Evolutionary conservation across 1,140 invertebrate species (phyloP).

Genomic region (Zaprionus davidi): DNA sequence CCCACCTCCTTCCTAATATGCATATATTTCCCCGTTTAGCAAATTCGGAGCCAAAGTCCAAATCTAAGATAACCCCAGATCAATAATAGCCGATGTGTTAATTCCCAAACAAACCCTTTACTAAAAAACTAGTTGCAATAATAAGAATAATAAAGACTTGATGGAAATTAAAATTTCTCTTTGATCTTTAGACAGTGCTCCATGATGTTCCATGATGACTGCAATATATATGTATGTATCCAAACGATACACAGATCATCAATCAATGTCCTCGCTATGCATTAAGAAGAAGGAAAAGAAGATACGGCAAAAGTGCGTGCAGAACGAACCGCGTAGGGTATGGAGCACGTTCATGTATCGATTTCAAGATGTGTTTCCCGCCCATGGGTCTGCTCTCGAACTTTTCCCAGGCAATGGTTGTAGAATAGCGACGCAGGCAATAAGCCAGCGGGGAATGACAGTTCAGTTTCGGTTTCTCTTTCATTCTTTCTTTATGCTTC

Average conservation of each 20-base stretch:
- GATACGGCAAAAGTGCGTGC: background rate
- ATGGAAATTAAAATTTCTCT: background rate
- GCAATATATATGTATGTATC: no score
- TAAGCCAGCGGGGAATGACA: slow-evolving; percentile 47
- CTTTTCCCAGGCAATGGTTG: slow-evolving; percentile 27
- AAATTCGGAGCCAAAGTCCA: background rate
- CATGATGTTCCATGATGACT: background rate
- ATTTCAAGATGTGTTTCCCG: slow-evolving; percentile 27
- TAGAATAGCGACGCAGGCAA: slow-evolving; percentile 8
- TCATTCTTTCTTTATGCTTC: slow-evolving; percentile 8
- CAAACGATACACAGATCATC: background rate
- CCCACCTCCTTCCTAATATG: background rate
- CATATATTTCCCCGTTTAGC: background rate
- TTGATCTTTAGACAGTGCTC: background rate
- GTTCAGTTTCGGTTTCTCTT: slow-evolving; percentile 53
- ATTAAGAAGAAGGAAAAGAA: background rate
- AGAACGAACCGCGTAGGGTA: slow-evolving; percentile 1
- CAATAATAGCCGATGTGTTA: background rate
- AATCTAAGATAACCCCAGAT: no score
- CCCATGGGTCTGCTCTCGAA: slow-evolving; percentile 9
- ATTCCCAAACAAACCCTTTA: background rate
- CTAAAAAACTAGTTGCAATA: background rate
- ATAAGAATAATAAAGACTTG: background rate
- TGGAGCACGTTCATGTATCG: slow-evolving; percentile 28
- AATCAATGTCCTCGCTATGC: slow-evolving; percentile 6